Conservation (phyloP, 2,797 vertebrate species). For the Mus minutoides region DNA sequence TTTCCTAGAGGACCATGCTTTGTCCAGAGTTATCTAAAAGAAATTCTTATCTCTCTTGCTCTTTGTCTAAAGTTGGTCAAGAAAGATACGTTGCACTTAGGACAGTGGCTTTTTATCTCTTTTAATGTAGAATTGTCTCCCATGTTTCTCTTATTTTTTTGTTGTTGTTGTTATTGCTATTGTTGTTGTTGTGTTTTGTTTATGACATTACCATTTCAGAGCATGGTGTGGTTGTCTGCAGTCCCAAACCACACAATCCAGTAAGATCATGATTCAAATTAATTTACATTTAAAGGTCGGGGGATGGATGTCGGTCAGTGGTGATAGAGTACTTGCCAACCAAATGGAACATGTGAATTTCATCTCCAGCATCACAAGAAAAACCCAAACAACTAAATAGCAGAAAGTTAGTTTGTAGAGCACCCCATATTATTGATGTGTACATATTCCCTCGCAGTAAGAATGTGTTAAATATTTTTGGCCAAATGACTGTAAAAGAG, state of each 20-base stretch:
- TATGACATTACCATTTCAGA: not conserved
- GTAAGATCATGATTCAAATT: not conserved
- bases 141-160: not conserved
- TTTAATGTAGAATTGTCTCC: not conserved
- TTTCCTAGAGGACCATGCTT: not conserved
- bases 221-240: not conserved
- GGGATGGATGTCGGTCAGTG: not conserved
- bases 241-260: not conserved
- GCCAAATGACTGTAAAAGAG: not conserved
- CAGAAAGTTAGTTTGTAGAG: not conserved
- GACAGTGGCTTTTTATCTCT: conserved; percentile 16
- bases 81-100: not conserved
- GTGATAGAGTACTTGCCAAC: not conserved
- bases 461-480: not conserved
- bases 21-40: not conserved
- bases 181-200: not conserved
- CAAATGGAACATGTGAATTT: not conserved
- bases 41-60: not conserved
- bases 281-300: not conserved
- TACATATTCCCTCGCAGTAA: not conserved
- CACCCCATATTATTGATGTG: not conserved
- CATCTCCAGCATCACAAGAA: not conserved
- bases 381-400: not conserved
- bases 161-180: not conserved
- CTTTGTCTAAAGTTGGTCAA: not conserved